Evolutionary conservation across 2,888 invertebrate genomes (phyloP).

Genomic region (Chrysolina haemoptera): DNA sequence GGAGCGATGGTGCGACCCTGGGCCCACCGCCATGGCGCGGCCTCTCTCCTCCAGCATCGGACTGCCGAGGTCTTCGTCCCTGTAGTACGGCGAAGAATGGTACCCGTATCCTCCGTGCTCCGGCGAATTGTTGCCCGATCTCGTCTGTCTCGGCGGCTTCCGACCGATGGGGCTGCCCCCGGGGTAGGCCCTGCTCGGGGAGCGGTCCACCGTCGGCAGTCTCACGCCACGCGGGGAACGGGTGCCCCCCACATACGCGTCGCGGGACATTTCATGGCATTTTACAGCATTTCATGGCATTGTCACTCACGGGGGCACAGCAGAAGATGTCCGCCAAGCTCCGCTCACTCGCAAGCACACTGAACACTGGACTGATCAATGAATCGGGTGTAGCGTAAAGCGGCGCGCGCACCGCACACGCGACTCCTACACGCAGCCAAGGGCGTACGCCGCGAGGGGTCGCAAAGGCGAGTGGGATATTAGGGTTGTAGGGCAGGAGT

Average conservation of each 20-base stretch:
- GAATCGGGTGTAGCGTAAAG: conserved; percentile 69
- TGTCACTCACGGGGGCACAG: conserved; percentile 54
- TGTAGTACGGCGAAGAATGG: conserved; percentile 82
- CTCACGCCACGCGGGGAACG: conserved; percentile 81
- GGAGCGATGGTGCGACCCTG: conserved; percentile 79
- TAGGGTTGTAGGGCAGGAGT: not conserved
- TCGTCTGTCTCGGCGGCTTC: conserved; percentile 69
- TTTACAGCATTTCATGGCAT: conserved; percentile 49
- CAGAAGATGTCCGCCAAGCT: conserved; percentile 59
- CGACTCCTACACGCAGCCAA: conserved; percentile 39
- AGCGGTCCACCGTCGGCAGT: conserved; percentile 91
- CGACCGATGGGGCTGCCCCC: conserved; percentile 72
- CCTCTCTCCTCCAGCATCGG: conserved; percentile 87
- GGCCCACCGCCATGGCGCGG: conserved; percentile 73
- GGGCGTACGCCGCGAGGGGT: conserved; percentile 25
- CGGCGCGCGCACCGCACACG: conserved; percentile 64
- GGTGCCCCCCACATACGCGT: conserved; percentile 76
- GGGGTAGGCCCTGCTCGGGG: conserved; percentile 86
- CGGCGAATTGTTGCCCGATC: conserved; percentile 76
- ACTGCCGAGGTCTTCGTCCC: conserved; percentile 88
- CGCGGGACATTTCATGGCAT: conserved; percentile 75
- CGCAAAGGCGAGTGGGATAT: not conserved
- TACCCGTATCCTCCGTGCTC: conserved; percentile 70
- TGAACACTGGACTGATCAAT: conserved; percentile 67
- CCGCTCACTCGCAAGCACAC: conserved; percentile 48